A percentile compares a stretch with the other conserved stretches of the same genome.
Conservation (phyloP, 2,888 invertebrate genomes). For the Cotesia congregata region DNA sequence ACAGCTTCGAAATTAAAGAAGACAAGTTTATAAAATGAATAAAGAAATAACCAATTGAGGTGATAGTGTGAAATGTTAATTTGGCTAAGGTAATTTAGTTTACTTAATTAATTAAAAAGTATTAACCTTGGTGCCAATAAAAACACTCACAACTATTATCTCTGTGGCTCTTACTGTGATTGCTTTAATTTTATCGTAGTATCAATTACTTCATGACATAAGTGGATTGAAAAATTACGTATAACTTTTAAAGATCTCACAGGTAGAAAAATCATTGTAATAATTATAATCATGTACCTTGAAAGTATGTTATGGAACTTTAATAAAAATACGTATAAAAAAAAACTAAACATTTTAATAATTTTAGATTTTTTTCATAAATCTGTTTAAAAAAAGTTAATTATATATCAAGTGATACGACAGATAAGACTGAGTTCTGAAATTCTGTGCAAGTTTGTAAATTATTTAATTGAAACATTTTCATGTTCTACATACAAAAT, state of each 20-base stretch:
- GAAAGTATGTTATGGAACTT: slow-evolving; percentile 69
- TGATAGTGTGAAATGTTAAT: slow-evolving; percentile 54
- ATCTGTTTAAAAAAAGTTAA: too few species aligned
- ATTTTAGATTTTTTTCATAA: neutral
- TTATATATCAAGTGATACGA: too few species aligned
- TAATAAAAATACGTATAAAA: slow-evolving; percentile 65
- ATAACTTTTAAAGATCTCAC: slow-evolving; percentile 66
- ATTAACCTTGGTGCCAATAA: slow-evolving; percentile 47
- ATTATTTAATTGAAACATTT: too few species aligned
- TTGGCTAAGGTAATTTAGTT: slow-evolving; percentile 53
- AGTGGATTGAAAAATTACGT: slow-evolving; percentile 51
- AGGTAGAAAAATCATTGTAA: slow-evolving; percentile 65
- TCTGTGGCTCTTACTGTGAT: slow-evolving; percentile 64
- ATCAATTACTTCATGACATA: slow-evolving; percentile 18
- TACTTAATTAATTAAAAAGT: slow-evolving; percentile 54
- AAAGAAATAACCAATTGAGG: slow-evolving; percentile 39
- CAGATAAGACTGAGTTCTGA: too few species aligned
- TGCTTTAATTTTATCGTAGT: slow-evolving; percentile 60
- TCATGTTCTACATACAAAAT: too few species aligned
- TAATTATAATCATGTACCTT: slow-evolving; percentile 67
- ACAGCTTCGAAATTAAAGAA: neutral
- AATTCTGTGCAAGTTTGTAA: too few species aligned
- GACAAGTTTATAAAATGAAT: neutral
- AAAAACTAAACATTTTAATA: neutral
- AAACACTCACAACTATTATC: slow-evolving; percentile 55